phyloP scores from a whole-genome alignment of 2,888 invertebrate species.

The Villa cingulata region DNA sequence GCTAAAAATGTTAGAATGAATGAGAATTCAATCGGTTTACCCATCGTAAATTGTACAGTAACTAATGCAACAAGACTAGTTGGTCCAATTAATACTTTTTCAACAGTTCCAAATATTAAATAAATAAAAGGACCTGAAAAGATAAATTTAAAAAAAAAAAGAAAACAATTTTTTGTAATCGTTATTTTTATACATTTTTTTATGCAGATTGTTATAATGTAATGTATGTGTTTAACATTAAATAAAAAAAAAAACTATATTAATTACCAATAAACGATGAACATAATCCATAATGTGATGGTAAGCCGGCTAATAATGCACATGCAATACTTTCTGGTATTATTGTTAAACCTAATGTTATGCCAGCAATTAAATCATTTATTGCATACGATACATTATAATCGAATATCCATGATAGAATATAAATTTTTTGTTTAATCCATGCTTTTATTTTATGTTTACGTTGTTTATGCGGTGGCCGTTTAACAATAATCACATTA shows the following conservation, averaged over 20 bases:
- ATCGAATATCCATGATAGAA: constrained; percentile 28
- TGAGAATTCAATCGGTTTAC: constrained; percentile 57
- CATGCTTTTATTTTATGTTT: constrained; percentile 2
- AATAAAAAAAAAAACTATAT: background rate
- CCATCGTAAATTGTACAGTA: constrained; percentile 59
- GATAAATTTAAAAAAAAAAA: background rate
- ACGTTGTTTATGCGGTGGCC: background rate
- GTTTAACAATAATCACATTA: background rate
- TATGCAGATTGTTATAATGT: background rate
- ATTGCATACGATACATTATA: constrained; percentile 39
- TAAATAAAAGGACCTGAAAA: constrained; percentile 63
- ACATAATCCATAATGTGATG: constrained; percentile 83
- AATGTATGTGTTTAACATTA: background rate
- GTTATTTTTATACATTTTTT: too few species aligned
- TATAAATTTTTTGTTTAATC: constrained; percentile 10
- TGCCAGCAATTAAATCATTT: constrained; percentile 73
- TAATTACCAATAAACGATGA: constrained; percentile 66
- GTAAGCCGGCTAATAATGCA: constrained; percentile 69
- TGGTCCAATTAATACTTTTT: constrained; percentile 76
- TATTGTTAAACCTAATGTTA: constrained; percentile 80
- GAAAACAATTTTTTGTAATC: background rate
- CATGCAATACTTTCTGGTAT: constrained; percentile 94
- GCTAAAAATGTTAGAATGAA: constrained; percentile 63
- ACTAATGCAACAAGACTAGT: constrained; percentile 71
- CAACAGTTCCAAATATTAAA: constrained; percentile 71